These are phyloP conservation scores for Lamproptera curius DNA, from an alignment of 2,888 invertebrate genomes.

Conservation along the genomic window DNA sequence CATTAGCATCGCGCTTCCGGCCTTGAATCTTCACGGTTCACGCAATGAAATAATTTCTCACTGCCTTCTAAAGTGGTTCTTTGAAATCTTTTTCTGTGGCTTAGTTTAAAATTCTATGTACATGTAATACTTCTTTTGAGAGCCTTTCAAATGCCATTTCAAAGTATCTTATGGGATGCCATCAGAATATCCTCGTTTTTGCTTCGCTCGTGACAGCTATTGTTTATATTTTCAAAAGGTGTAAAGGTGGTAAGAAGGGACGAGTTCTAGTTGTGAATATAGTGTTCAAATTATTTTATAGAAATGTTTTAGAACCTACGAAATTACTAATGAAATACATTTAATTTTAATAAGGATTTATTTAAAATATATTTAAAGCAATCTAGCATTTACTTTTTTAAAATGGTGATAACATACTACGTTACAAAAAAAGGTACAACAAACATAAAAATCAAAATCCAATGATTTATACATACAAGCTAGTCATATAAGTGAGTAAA, in stretches of 20 bases:
- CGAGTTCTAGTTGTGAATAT: not conserved
- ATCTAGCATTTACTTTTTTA: not conserved
- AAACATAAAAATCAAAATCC: not conserved
- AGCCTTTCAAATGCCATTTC: not conserved
- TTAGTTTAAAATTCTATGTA: not conserved
- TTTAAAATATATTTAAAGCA: not conserved
- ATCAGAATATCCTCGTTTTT: not conserved
- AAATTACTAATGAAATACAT: not conserved
- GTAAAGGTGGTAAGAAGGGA: not conserved
- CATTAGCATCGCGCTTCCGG: not conserved
- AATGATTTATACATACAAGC: no score
- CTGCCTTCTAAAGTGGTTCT: not conserved
- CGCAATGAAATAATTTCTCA: not conserved
- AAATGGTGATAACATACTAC: not conserved
- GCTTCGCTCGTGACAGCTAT: not conserved
- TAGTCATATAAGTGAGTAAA: slow-evolving; percentile 7
- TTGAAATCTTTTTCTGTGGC: not conserved
- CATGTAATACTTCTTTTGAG: not conserved
- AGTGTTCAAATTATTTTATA: not conserved
- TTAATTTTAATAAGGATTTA: not conserved
- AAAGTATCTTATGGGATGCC: not conserved
- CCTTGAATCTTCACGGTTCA: not conserved
- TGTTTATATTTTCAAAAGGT: not conserved
- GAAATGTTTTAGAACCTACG: not conserved
- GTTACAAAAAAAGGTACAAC: not conserved